phyloP scores from a whole-genome alignment of 2,113 vertebrate species.

The Xiphophorus maculatus region DNA sequence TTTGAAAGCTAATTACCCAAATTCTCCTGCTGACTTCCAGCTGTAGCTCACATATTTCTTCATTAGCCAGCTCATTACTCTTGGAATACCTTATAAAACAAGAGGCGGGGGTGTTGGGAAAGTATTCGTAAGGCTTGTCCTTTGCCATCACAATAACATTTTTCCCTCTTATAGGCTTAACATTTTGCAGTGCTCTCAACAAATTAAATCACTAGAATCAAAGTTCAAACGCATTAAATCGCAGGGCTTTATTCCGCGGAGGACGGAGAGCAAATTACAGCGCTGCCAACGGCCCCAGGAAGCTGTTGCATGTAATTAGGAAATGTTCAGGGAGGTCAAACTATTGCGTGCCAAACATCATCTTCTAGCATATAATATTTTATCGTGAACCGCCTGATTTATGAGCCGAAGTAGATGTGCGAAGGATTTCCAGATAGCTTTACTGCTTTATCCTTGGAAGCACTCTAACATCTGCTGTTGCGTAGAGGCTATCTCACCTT shows the following conservation, averaged over 20 bases:
- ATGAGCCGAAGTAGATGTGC: constrained; percentile 32
- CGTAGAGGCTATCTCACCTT: constrained; percentile 12
- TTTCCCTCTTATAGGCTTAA: not conserved
- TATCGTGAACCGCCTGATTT: constrained; percentile 17
- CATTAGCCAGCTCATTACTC: not conserved
- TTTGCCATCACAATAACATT: not conserved
- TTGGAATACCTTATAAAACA: not conserved
- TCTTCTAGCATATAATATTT: constrained; percentile 28
- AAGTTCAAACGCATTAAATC: constrained; percentile 18
- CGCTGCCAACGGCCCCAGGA: not conserved
- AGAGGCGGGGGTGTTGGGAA: not conserved
- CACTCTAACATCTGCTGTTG: constrained; percentile 23
- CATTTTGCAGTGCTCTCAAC: not conserved
- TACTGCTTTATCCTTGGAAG: constrained; percentile 40
- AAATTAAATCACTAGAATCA: not conserved
- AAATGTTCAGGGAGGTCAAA: constrained; percentile 3
- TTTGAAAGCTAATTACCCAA: constrained; percentile 1
- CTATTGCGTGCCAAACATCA: constrained; percentile 18
- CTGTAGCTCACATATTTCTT: not conserved
- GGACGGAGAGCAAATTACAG: constrained; percentile 18
- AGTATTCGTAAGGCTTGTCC: not conserved
- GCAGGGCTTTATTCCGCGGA: constrained; percentile 16
- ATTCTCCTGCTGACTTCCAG: not conserved
- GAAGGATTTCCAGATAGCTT: constrained; percentile 13
- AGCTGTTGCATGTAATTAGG: constrained; percentile 5